Base-by-base conservation (phyloP, 2,888 invertebrate species). In the Cotesia congregata region DNA sequence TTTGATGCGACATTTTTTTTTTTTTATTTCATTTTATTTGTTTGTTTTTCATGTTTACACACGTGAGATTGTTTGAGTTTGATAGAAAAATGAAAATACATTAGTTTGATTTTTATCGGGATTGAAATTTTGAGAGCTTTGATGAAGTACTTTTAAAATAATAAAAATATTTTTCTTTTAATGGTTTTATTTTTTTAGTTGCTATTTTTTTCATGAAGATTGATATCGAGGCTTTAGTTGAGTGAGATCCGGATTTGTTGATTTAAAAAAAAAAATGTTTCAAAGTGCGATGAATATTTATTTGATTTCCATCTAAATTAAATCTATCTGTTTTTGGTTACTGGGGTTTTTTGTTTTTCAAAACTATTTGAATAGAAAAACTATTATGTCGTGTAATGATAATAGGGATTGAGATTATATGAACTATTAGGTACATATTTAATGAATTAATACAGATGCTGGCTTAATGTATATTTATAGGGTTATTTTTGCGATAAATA, bases 401-500 rank as follows among this genome's bases (percentile, higher is more conserved):
- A 50, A 50, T 30, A 30, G 30, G 30, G 12, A 38, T 67, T 67
- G 20, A 67, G 39, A 30, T 15, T 65, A 12, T 6, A 64, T 50
- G 50, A 50, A 50, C 12, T 50, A 50, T 50, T 50, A 30, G 30
- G 30, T 30, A 50, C 50, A 50, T 50, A 50, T 50, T 50, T 50
- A 50, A 50, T 50, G 50, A 50, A 50, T 50, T 50, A 12, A 50
- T 12, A 50, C 50, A 50, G 50, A 50, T 50, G 50, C 50, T 50
- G 50, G 50, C 50, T 4, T 50, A 50, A 50, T 50, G 4, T 50
- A 50, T 12, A 50, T 50, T 50, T 50, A 50, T 50, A 50, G 50
- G 12, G 9, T 12, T 61, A 39, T 74, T 68, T 68, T 73, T n/a
- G 9, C 20, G 61, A 64, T 73, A 15, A 73, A 65, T 65, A 50